Conservation (phyloP, 2,113 vertebrate genomes). For the Triplophysa rosa region DNA sequence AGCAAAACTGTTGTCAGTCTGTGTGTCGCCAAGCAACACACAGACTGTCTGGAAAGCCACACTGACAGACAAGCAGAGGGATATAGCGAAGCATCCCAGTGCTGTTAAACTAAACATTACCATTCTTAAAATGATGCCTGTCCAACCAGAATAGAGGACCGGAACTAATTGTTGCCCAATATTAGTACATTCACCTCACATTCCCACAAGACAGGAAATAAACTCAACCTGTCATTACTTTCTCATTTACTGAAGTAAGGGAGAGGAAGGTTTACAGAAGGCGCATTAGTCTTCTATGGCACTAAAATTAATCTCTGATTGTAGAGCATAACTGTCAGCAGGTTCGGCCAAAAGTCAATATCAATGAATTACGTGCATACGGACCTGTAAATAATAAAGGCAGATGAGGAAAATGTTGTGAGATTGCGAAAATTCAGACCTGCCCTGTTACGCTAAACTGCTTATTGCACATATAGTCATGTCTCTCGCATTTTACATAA, state of each 20-base stretch:
- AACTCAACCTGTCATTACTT: slow-evolving; percentile 41
- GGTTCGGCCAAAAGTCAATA: slow-evolving; percentile 39
- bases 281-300: slow-evolving; percentile 30
- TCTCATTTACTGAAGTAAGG: slow-evolving; percentile 23
- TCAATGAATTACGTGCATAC: slow-evolving; percentile 22
- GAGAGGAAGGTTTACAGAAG: slow-evolving; percentile 1
- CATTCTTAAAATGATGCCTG: too few relatives aligned
- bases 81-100: too few relatives aligned
- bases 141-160: too few relatives aligned
- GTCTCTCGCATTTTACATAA: not conserved
- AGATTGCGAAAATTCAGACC: not conserved
- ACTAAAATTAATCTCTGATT: slow-evolving; percentile 38
- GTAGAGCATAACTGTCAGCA: slow-evolving; percentile 28
- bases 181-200: not conserved
- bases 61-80: too few relatives aligned
- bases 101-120: too few relatives aligned
- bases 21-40: too few relatives aligned
- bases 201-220: slow-evolving; percentile 33
- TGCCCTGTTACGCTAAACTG: not conserved
- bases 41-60: too few relatives aligned
- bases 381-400: slow-evolving; percentile 24
- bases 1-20: too few relatives aligned
- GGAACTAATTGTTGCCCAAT: too few relatives aligned
- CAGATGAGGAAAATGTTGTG: slow-evolving; percentile 20
- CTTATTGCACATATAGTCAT: slow-evolving; percentile 9